Percentiles rank a stretch among this genome's conserved stretches.
Conservation (phyloP, 2,113 vertebrate genomes). For the Bolborhynchus lineola region DNA sequence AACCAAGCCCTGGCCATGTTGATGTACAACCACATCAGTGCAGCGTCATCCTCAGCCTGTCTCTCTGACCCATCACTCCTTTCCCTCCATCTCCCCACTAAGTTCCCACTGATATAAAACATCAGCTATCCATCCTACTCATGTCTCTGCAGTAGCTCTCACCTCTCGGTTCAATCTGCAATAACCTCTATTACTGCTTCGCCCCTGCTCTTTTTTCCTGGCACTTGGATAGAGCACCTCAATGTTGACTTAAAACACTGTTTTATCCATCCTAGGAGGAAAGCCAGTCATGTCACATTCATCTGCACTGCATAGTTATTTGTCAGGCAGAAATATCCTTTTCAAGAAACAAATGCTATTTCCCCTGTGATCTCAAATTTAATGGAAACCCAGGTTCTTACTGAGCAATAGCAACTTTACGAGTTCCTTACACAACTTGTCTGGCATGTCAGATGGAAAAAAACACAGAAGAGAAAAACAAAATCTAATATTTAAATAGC, state of each 20-base stretch:
- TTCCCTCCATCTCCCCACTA: background rate
- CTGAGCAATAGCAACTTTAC: background rate
- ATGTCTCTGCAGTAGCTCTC: background rate
- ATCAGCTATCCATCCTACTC: background rate
- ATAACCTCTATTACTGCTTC: background rate
- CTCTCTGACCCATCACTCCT: background rate
- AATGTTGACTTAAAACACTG: background rate
- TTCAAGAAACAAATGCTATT: background rate
- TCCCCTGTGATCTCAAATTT: background rate
- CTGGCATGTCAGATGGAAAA: background rate
- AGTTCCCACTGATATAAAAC: background rate
- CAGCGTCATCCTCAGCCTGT: background rate
- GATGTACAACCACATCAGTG: background rate
- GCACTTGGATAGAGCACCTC: constrained; percentile 10
- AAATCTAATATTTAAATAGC: background rate
- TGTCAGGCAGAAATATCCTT: background rate
- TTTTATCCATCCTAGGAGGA: background rate
- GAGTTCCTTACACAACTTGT: background rate
- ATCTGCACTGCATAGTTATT: background rate
- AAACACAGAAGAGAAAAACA: background rate
- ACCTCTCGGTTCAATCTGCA: background rate
- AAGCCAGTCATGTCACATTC: background rate
- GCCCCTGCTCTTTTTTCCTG: background rate
- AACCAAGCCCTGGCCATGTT: rapidly evolving
- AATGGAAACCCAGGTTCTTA: background rate